phyloP scores from a whole-genome alignment of 2,888 invertebrate genomes.

The Noctua janthe region DNA sequence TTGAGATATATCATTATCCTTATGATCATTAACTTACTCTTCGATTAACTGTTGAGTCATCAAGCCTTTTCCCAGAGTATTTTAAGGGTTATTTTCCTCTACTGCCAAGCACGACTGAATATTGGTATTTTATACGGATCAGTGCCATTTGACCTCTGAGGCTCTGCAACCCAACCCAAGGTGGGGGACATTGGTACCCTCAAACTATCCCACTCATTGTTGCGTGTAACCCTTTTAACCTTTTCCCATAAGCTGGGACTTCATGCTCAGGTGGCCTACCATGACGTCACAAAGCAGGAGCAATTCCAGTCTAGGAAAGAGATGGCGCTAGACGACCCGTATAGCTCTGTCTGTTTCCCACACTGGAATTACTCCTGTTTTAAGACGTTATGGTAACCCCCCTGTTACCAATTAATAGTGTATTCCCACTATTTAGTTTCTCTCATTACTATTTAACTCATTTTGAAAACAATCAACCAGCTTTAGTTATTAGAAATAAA shows the following conservation, averaged over 20 bases:
- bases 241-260: conserved; percentile 12
- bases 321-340: too few species aligned
- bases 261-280: not conserved
- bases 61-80: not conserved
- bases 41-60: conserved; percentile 9
- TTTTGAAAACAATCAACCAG: not conserved
- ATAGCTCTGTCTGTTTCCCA: too few species aligned
- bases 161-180: conserved; percentile 23
- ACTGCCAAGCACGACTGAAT: conserved; percentile 5
- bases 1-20: conserved; percentile 23
- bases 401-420: conserved; percentile 8
- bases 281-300: too few species aligned
- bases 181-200: conserved; percentile 33
- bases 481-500: conserved; percentile 11
- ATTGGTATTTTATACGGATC: conserved; percentile 29
- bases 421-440: not conserved
- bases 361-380: too few species aligned
- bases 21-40: conserved; percentile 24
- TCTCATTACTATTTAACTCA: not conserved
- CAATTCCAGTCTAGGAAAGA: too few species aligned
- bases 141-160: conserved; percentile 27
- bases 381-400: too few species aligned
- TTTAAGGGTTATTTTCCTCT: conserved; percentile 17
- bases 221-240: conserved; percentile 51
- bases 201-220: conserved; percentile 43